Evolutionary conservation across 1,140 invertebrate species (phyloP).

Genomic region (Zaprionus tsacasi): DNA sequence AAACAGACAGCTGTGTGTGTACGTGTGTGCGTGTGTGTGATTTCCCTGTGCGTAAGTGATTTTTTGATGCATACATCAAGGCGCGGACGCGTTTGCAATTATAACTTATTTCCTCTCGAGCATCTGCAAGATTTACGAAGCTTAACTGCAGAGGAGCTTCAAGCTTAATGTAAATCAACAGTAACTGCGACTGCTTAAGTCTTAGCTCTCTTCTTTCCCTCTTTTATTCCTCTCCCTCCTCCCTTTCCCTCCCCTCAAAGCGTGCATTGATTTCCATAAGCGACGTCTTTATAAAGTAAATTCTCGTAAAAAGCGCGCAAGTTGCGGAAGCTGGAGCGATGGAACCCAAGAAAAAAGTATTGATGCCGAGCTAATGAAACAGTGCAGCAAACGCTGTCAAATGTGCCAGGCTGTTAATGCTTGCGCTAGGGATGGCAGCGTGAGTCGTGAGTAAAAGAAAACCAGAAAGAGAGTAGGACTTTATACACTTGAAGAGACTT

Average conservation of each 20-base stretch:
- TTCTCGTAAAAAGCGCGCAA: slow-evolving; percentile 63
- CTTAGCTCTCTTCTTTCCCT: neutral
- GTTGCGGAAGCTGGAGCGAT: slow-evolving; percentile 25
- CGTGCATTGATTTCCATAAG: slow-evolving; percentile 56
- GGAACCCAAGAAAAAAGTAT: slow-evolving; percentile 29
- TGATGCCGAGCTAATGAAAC: slow-evolving; percentile 73
- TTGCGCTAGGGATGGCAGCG: slow-evolving; percentile 7
- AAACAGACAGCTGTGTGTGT: neutral
- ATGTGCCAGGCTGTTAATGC: neutral
- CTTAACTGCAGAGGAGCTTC: slow-evolving; percentile 27
- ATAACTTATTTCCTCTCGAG: slow-evolving; percentile 52
- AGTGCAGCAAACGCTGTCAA: slow-evolving; percentile 55
- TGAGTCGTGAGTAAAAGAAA: neutral
- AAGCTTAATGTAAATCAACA: slow-evolving; percentile 39
- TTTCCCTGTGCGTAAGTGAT: slow-evolving; percentile 10
- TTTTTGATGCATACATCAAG: slow-evolving; percentile 43
- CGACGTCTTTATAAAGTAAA: slow-evolving; percentile 40
- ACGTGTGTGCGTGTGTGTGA: neutral
- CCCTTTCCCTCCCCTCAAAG: neutral
- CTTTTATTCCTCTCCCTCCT: neutral
- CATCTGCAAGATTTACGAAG: slow-evolving; percentile 37
- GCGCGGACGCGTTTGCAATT: slow-evolving; percentile 36
- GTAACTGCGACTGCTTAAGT: slow-evolving; percentile 30
- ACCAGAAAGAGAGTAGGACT: too few relatives aligned
- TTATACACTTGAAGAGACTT: too few relatives aligned